These are phyloP conservation scores for Colletes gigas DNA, from an alignment of 1,140 invertebrate species.

Conservation along the genomic window DNA sequence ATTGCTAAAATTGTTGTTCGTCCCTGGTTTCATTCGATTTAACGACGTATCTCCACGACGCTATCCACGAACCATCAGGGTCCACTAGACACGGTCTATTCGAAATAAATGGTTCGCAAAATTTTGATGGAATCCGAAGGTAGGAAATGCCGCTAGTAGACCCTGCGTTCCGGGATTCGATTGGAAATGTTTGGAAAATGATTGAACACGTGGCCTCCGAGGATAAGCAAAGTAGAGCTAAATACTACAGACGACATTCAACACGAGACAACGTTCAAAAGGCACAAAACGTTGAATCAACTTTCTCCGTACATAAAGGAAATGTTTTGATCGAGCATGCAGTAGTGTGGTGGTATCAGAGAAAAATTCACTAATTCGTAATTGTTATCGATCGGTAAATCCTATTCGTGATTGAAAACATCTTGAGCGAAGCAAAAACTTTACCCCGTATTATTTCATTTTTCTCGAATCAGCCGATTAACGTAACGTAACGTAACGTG, in stretches of 20 bases:
- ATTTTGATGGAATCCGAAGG: too few relatives aligned
- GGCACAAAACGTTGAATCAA: not conserved
- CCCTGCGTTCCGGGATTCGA: not conserved
- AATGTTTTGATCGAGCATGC: constrained; percentile 18
- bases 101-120: too few relatives aligned
- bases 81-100: not conserved
- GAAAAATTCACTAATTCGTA: not conserved
- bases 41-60: not conserved
- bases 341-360: not conserved
- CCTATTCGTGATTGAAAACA: too few relatives aligned
- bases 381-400: too few relatives aligned
- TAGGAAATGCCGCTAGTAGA: not conserved
- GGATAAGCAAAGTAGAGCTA: constrained; percentile 16
- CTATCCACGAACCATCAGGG: not conserved
- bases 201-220: not conserved
- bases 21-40: not conserved
- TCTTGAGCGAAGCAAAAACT: too few relatives aligned
- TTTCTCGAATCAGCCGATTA: too few relatives aligned
- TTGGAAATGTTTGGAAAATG: not conserved
- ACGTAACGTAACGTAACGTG: too few relatives aligned
- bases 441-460: too few relatives aligned
- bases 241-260: constrained; percentile 25
- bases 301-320: not conserved
- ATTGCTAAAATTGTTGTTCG: not conserved
- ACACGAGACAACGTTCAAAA: constrained; percentile 9